These are phyloP conservation scores for Aptenodytes forsteri DNA, from an alignment of 2,113 vertebrate genomes.

Conservation along the genomic window DNA sequence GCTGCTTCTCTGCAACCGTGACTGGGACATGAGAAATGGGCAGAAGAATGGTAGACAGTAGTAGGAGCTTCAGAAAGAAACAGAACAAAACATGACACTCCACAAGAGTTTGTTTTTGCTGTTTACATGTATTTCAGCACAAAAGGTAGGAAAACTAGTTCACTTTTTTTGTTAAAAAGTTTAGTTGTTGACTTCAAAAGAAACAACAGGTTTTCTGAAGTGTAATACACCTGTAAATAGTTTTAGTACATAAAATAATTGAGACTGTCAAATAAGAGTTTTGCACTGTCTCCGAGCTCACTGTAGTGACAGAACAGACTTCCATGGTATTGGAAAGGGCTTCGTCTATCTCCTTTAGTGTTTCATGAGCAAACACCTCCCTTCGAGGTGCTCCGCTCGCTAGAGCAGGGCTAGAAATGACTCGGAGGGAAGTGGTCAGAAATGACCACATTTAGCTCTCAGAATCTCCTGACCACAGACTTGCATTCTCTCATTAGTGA, in stretches of 20 bases:
- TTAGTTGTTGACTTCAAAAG: background rate
- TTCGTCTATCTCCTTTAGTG: background rate
- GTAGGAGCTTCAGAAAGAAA: background rate
- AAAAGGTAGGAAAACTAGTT: background rate
- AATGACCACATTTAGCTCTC: background rate
- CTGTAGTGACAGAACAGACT: background rate
- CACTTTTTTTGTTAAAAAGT: background rate
- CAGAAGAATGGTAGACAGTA: background rate
- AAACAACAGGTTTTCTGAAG: background rate
- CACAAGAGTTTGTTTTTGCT: background rate
- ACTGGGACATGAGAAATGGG: background rate
- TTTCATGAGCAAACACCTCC: background rate
- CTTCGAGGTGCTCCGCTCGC: background rate
- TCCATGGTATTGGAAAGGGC: background rate
- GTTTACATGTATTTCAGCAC: background rate
- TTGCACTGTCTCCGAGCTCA: background rate
- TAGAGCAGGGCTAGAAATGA: constrained; percentile 12
- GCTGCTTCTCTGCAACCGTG: background rate
- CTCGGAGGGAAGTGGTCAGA: background rate
- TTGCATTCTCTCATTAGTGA: constrained; percentile 45
- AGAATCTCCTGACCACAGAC: background rate
- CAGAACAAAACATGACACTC: background rate
- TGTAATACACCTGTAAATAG: background rate
- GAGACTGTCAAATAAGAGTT: background rate
- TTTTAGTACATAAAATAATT: background rate